A percentile compares a stretch with the other conserved stretches of the same genome.
Conservation (phyloP, 2,797 vertebrate species). For the Sebastes minor region DNA sequence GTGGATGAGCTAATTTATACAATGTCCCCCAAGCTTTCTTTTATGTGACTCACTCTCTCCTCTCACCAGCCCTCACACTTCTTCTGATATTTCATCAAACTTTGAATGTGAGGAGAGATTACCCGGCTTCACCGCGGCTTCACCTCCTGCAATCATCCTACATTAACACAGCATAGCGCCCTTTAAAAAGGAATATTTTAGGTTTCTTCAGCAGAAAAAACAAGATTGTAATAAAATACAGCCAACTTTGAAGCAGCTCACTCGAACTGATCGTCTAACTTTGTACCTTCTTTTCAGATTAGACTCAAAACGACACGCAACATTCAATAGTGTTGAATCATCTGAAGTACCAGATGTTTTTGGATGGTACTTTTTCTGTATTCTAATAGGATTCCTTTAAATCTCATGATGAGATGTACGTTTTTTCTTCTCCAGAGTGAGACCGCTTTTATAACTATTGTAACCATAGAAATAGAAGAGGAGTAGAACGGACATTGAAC, state of each 20-base stretch:
- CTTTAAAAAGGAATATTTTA: background rate
- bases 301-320: background rate
- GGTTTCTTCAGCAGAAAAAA: background rate
- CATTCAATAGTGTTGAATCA: background rate
- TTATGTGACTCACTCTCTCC: background rate
- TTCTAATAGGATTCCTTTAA: background rate
- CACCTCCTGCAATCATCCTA: background rate
- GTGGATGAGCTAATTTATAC: background rate
- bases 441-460: too few relatives aligned
- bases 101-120: background rate
- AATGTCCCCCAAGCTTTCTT: background rate
- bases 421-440: too few relatives aligned
- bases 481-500: too few relatives aligned
- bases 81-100: conserved; percentile 22
- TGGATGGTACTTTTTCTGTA: background rate
- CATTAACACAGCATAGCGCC: background rate
- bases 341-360: background rate
- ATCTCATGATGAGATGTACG: too few relatives aligned
- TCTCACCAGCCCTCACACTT: background rate
- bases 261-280: background rate
- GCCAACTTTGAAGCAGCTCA: background rate
- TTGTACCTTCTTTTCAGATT: background rate
- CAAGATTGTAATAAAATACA: background rate
- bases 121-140: background rate
- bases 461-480: too few relatives aligned